These are phyloP conservation scores for Aphaenogaster ashmeadi DNA, from an alignment of 1,140 invertebrate species.

Conservation along the genomic window DNA sequence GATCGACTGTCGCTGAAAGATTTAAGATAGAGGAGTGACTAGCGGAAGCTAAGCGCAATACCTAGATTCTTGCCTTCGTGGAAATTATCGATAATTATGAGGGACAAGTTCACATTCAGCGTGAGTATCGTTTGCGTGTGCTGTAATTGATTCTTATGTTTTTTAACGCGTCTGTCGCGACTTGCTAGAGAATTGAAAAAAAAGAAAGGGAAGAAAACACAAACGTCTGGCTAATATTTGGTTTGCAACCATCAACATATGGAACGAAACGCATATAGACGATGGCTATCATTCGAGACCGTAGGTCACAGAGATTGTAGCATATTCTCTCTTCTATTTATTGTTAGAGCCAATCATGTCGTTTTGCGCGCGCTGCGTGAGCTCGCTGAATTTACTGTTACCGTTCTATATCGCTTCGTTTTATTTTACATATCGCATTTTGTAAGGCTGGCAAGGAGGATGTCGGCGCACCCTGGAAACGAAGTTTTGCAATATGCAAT, in stretches of 20 bases:
- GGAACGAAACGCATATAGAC: not conserved
- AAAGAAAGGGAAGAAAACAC: not conserved
- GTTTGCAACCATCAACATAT: not conserved
- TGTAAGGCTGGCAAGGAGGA: not conserved
- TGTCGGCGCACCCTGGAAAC: not conserved
- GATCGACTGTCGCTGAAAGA: not conserved
- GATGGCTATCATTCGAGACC: not conserved
- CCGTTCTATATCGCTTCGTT: not conserved
- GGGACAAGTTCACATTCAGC: slow-evolving; percentile 79
- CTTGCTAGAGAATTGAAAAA: not conserved
- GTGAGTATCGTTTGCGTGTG: slow-evolving; percentile 71
- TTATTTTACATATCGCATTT: slow-evolving; percentile 1
- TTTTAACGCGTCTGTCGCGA: not conserved
- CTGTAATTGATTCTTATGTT: not conserved
- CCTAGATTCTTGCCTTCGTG: not conserved
- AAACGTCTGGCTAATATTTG: not conserved
- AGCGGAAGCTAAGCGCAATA: not conserved
- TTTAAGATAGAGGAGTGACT: not conserved
- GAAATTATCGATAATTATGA: slow-evolving; percentile 70
- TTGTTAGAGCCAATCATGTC: slow-evolving; percentile 17
- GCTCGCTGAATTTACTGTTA: not conserved
- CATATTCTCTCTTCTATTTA: slow-evolving; percentile 17
- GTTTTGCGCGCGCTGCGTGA: not conserved
- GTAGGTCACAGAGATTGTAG: slow-evolving; percentile 22
- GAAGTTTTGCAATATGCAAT: not conserved